Evolutionary conservation across 2,797 vertebrate species (phyloP).

Genomic region (Apogon talboti): DNA sequence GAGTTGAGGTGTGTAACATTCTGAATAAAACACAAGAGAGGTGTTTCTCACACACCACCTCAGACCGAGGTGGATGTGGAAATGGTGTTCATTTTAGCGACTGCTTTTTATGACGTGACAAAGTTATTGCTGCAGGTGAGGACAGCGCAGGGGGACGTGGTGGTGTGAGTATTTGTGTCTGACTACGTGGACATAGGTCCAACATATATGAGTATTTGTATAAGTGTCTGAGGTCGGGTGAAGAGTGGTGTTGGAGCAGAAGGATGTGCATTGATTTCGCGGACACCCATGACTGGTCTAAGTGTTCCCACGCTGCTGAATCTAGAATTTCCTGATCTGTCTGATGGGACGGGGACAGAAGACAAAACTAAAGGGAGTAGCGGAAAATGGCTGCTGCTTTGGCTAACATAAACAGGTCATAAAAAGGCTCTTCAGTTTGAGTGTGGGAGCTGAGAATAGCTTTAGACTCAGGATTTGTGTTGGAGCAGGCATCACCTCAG

Average conservation of each 20-base stretch:
- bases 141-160: slow-evolving; percentile 49
- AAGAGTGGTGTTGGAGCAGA: no score
- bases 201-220: slow-evolving; percentile 2
- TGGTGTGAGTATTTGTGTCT: slow-evolving; percentile 20
- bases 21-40: slow-evolving; percentile 24
- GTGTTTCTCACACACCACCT: slow-evolving; percentile 46
- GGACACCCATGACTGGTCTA: no score
- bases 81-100: slow-evolving; percentile 56
- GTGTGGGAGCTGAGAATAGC: slow-evolving; percentile 59
- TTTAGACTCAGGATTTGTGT: slow-evolving; percentile 36
- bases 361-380: slow-evolving; percentile 21
- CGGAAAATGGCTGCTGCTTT: slow-evolving; percentile 65
- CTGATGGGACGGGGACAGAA: slow-evolving; percentile 25
- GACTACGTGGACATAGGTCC: not conserved
- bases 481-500: slow-evolving; percentile 29
- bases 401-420: slow-evolving; percentile 75
- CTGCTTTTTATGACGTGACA: slow-evolving; percentile 74
- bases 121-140: slow-evolving; percentile 77
- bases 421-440: slow-evolving; percentile 69
- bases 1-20: slow-evolving; percentile 28
- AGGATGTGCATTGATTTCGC: not conserved
- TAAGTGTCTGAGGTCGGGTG: slow-evolving; percentile 7
- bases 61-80: slow-evolving; percentile 44
- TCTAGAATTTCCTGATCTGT: slow-evolving; percentile 51
- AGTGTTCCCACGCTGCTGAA: slow-evolving; percentile 64